These are phyloP conservation scores for Paedocypris micromegethes DNA, from an alignment of 2,797 vertebrate species.

Conservation along the genomic window DNA sequence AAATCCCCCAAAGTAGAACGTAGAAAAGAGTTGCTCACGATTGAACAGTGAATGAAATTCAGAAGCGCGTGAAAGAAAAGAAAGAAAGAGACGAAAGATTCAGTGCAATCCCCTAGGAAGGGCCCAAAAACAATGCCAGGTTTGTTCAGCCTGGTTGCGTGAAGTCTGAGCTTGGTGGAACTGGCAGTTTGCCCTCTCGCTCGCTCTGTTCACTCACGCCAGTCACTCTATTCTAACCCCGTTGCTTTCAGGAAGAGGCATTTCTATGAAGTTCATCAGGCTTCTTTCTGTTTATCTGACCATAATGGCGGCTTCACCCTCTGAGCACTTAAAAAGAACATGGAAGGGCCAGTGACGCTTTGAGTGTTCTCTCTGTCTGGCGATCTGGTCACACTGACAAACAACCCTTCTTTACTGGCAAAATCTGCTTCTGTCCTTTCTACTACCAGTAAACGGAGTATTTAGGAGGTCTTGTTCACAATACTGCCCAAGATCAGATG, in stretches of 20 bases:
- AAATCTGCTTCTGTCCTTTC: slow-evolving; percentile 32
- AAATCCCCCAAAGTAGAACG: slow-evolving; percentile 29
- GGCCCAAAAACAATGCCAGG: slow-evolving; percentile 68
- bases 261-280: slow-evolving; percentile 79
- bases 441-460: slow-evolving; percentile 14
- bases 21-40: slow-evolving; percentile 22
- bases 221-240: slow-evolving; percentile 39
- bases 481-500: slow-evolving; percentile 22
- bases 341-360: slow-evolving; percentile 24
- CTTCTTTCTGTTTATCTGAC: slow-evolving; percentile 69
- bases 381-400: slow-evolving; percentile 58
- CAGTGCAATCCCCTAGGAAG: slow-evolving; percentile 44
- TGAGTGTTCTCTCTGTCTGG: slow-evolving; percentile 68
- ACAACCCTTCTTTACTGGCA: slow-evolving; percentile 46
- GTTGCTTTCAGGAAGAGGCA: slow-evolving; percentile 59
- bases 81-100: slow-evolving; percentile 46
- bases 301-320: slow-evolving; percentile 70
- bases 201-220: slow-evolving; percentile 51
- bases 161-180: slow-evolving; percentile 67
- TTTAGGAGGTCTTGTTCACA: slow-evolving; percentile 28
- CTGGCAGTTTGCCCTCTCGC: slow-evolving; percentile 63
- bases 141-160: slow-evolving; percentile 64
- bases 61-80: slow-evolving; percentile 14
- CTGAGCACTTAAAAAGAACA: slow-evolving; percentile 60
- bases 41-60: slow-evolving; percentile 37